phyloP scores from a whole-genome alignment of 2,113 vertebrate genomes.

The Lathamus discolor region DNA sequence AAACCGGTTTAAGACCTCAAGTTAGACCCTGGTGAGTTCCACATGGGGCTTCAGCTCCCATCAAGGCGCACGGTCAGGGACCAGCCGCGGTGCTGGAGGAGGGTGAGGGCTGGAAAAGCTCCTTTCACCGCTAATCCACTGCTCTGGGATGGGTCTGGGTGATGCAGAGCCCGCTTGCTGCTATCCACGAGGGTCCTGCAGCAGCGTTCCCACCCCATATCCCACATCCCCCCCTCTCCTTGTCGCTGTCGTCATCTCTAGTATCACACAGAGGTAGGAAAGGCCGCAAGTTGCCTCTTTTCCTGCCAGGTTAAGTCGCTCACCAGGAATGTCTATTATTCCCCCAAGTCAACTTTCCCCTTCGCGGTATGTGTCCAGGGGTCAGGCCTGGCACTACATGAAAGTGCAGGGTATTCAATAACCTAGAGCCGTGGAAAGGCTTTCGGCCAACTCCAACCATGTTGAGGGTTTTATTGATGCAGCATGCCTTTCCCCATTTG shows the following conservation, averaged over 20 bases:
- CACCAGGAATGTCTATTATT: constrained; percentile 69
- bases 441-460: constrained; percentile 70
- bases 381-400: constrained; percentile 79
- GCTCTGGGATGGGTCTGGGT: neutral
- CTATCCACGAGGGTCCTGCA: accelerated
- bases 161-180: neutral
- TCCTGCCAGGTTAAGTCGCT: constrained; percentile 66
- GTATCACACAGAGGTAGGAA: neutral
- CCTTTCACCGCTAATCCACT: neutral
- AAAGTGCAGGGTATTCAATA: constrained; percentile 77
- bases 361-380: constrained; percentile 60
- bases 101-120: neutral
- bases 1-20: neutral
- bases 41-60: neutral
- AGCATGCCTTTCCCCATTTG: constrained; percentile 84
- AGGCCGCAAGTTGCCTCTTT: constrained; percentile 54
- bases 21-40: neutral
- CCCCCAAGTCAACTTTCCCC: constrained; percentile 69
- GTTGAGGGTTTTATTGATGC: constrained; percentile 74
- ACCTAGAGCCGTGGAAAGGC: constrained; percentile 62
- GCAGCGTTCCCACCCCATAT: accelerated
- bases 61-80: accelerated
- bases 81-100: neutral
- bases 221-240: neutral
- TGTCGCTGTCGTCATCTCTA: neutral